A percentile compares a stretch with the other conserved stretches of the same genome.
Conservation (phyloP, 2,113 vertebrate species). For the Asarcornis scutulata region DNA sequence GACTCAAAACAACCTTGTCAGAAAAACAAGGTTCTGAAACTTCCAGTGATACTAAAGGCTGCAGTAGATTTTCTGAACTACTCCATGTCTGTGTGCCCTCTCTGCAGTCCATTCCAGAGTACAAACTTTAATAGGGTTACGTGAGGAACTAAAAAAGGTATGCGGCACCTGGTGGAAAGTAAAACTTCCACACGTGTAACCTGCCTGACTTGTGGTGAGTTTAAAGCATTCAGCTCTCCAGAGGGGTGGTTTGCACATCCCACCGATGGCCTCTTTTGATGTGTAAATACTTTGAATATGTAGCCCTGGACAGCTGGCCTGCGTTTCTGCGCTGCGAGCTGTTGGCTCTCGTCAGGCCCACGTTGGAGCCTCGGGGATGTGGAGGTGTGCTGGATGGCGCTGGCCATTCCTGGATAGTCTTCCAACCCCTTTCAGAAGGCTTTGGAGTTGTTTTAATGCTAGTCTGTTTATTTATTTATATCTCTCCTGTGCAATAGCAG, state of each 20-base stretch:
- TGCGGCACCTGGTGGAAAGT: rapidly evolving
- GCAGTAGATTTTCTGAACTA: not conserved
- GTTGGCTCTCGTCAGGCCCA: not conserved
- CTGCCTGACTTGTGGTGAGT: not conserved
- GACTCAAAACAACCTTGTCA: not conserved
- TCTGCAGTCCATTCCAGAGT: not conserved
- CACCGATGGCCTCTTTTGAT: not conserved
- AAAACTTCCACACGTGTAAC: not conserved
- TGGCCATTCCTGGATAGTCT: not conserved
- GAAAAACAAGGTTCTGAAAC: not conserved
- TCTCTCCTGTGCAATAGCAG: not conserved
- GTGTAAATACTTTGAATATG: rapidly evolving
- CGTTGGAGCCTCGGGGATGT: not conserved
- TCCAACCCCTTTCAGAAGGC: not conserved
- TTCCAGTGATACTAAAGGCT: not conserved
- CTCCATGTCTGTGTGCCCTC: not conserved
- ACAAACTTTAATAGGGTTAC: not conserved
- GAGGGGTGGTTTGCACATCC: not conserved
- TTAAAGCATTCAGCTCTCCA: not conserved
- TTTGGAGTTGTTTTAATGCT: not conserved
- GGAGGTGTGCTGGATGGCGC: not conserved
- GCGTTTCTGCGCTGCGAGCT: not conserved
- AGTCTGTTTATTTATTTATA: not conserved
- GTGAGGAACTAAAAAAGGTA: not conserved
- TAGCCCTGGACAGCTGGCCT: not conserved